Percentiles rank a stretch among this genome's conserved stretches.
Conservation (phyloP, 1,140 invertebrate genomes). For the Zelostemma sp. region DNA sequence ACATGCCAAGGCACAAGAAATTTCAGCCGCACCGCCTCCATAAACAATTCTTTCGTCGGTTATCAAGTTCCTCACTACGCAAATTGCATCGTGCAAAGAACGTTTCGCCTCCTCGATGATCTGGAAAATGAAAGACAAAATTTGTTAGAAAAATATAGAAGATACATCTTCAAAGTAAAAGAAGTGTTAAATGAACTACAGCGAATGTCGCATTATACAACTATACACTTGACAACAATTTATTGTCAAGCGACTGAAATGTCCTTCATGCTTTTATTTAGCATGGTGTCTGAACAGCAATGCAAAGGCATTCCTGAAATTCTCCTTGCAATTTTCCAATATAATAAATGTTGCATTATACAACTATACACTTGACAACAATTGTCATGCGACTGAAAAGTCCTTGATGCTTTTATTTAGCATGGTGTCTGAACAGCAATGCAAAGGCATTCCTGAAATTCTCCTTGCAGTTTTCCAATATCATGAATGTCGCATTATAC, state of each 20-base stretch:
- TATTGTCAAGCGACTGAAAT: too few species aligned
- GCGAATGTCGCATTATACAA: neutral
- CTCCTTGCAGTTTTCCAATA: neutral
- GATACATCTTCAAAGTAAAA: too few species aligned
- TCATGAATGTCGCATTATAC: constrained; percentile 26
- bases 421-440: too few species aligned
- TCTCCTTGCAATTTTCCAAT: neutral
- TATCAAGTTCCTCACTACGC: constrained; percentile 96
- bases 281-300: too few species aligned
- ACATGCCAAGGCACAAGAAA: constrained; percentile 93
- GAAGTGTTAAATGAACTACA: too few species aligned
- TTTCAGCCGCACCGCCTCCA: constrained; percentile 97
- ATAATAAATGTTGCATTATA: neutral
- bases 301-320: too few species aligned
- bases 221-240: too few species aligned
- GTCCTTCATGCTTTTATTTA: too few species aligned
- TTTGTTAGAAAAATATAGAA: neutral
- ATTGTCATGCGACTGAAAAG: too few species aligned
- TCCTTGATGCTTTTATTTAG: constrained; percentile 50
- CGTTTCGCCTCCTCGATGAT: constrained; percentile 98
- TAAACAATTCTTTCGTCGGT: constrained; percentile 95
- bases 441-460: constrained; percentile 33
- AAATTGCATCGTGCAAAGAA: constrained; percentile 97
- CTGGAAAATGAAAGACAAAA: constrained; percentile 61
- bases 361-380: too few species aligned